Evolutionary conservation across 2,797 vertebrate species (phyloP).

Genomic region (Rhinogobio ventralis): DNA sequence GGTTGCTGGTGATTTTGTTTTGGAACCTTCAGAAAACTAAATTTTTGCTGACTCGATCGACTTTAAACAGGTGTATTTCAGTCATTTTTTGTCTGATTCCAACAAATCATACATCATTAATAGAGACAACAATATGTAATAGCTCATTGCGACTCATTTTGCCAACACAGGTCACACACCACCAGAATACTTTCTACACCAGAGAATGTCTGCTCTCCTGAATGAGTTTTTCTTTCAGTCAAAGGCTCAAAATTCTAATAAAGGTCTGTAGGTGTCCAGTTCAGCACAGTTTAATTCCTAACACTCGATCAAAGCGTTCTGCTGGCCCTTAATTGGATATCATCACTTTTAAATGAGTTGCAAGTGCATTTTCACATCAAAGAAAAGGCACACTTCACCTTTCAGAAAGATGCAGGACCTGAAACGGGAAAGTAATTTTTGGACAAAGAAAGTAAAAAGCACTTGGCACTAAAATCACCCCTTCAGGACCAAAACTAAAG

Average conservation of each 20-base stretch:
- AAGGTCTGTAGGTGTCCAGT: neutral
- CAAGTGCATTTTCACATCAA: neutral
- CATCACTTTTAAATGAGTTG: neutral
- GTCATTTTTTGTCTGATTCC: no score
- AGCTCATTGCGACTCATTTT: no score
- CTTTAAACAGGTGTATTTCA: no score
- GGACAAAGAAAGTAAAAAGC: conserved; percentile 6
- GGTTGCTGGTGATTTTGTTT: no score
- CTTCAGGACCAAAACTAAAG: neutral
- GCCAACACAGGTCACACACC: no score
- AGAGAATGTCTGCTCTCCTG: neutral
- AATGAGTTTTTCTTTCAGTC: neutral
- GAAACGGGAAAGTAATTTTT: neutral
- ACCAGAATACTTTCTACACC: neutral
- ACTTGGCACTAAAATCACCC: neutral
- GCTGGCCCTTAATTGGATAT: neutral
- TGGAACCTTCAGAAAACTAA: no score
- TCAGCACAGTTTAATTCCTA: neutral
- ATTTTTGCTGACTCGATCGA: no score
- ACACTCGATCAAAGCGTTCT: neutral
- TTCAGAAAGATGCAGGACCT: neutral
- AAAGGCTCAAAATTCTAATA: neutral
- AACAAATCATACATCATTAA: no score
- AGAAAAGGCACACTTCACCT: neutral
- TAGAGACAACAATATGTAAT: no score